Conservation (phyloP, 1,140 invertebrate species). For the Drosophila yakuba region DNA sequence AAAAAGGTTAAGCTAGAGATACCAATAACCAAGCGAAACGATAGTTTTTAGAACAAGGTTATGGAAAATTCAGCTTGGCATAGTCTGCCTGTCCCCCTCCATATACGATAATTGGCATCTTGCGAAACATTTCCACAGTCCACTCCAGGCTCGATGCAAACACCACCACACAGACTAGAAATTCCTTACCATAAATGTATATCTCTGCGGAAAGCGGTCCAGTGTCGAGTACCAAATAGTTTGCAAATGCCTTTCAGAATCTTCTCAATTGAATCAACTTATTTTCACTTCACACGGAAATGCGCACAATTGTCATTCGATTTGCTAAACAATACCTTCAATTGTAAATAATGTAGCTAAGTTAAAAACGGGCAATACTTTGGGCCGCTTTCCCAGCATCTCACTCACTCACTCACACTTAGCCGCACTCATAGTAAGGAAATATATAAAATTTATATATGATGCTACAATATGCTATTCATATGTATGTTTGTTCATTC, state of each 20-base stretch:
- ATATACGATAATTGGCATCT: constrained; percentile 18
- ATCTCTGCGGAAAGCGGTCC: constrained; percentile 33
- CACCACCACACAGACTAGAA: constrained; percentile 1
- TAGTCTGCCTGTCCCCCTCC: constrained; percentile 7
- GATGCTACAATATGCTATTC: constrained; percentile 32
- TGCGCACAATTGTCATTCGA: constrained; percentile 71
- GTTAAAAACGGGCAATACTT: constrained; percentile 8
- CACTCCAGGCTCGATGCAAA: constrained; percentile 14
- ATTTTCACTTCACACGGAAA: constrained; percentile 42
- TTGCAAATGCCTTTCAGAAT: constrained; percentile 11
- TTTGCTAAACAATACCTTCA: constrained; percentile 47
- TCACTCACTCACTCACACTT: constrained; percentile 34
- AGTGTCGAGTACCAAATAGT: not conserved
- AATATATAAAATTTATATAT: constrained; percentile 53
- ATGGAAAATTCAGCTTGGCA: constrained; percentile 26
- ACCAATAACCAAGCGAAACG: constrained; percentile 53
- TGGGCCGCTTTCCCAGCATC: constrained; percentile 32
- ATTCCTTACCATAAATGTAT: constrained; percentile 20
- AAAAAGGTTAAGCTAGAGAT: constrained; percentile 67
- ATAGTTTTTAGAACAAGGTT: constrained; percentile 52
- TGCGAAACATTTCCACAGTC: constrained; percentile 34
- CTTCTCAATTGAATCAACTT: constrained; percentile 8
- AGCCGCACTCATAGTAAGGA: constrained; percentile 59
- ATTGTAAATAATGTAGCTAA: constrained; percentile 71
- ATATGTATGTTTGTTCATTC: constrained; percentile 73